A percentile compares a stretch with the other conserved stretches of the same genome.
Conservation (phyloP, 2,113 vertebrate genomes). For the Urocolius indicus region DNA sequence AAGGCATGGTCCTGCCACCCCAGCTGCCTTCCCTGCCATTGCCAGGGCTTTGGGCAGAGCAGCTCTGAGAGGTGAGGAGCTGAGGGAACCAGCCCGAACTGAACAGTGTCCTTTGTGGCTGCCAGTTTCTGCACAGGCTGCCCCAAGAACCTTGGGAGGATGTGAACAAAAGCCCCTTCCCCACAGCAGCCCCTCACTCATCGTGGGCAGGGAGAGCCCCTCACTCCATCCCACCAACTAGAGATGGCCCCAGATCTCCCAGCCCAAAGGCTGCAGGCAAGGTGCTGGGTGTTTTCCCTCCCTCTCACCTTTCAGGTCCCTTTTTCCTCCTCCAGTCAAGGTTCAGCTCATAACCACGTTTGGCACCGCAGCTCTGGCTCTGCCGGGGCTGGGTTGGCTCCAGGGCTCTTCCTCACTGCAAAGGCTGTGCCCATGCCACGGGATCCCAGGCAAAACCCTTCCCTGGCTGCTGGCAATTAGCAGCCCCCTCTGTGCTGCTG, state of each 20-base stretch:
- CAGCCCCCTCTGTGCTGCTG: not conserved
- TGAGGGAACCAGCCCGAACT: accelerated
- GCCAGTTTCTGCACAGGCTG: not conserved
- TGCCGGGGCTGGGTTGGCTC: not conserved
- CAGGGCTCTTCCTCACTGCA: not conserved
- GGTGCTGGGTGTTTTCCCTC: not conserved
- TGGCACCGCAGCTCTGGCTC: accelerated
- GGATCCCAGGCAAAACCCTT: not conserved
- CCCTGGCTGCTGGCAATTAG: not conserved
- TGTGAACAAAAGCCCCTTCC: not conserved
- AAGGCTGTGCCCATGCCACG: not conserved
- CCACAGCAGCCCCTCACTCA: not conserved
- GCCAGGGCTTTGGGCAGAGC: not conserved
- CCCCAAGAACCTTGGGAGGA: not conserved
- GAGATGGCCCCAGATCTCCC: not conserved
- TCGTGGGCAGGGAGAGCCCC: not conserved
- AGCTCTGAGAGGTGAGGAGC: not conserved
- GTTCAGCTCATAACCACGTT: not conserved
- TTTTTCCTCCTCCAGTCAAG: not conserved
- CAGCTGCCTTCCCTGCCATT: not conserved
- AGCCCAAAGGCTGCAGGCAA: not conserved
- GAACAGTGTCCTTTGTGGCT: not conserved
- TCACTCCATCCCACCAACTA: not conserved
- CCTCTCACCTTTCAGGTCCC: not conserved
- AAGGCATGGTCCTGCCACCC: accelerated